Evolutionary conservation across 2,113 vertebrate genomes (phyloP), one percentile per base, ranked within the genome.

Genomic region (Elaphurus davidianus): DNA sequence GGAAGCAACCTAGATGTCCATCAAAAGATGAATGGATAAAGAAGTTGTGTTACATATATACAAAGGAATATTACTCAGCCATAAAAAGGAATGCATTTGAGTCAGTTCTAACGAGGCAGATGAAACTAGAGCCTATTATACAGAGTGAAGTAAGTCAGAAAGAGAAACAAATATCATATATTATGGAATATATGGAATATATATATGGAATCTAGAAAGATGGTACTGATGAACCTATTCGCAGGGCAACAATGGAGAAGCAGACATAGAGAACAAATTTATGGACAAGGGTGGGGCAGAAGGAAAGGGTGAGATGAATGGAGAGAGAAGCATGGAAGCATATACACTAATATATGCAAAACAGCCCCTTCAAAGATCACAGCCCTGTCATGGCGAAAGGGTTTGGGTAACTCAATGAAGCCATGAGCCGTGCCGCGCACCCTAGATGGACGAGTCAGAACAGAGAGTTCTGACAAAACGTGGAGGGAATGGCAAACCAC

Each of bases 341-440:
- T 71, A 67, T 36, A 36, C 64, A 36, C 2, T 67, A 67, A 21
- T 8, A 36, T 67, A 71, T 12, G n/a, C n/a, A 36, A 71, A 71
- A 40, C 67, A 71, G n/a, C n/a, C 19, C n/a, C n/a, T 71, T 71
- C n/a, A 71, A 71, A 71, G 67, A 40, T 12, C 67, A 71, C 0
- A 0, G 64, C 64, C 9, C 12, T 3, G n/a, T 71, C n/a, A 40
- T 12, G 67, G n/a, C 5, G 0, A 40, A 40, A 5, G 19, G n/a
- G n/a, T 40, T 12, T 71, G n/a, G 67, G 10, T 23, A 71, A 71
- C 67, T 23, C n/a, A 71, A 2, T 40, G 67, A 71, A 71, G 67
- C 67, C n/a, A 71, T 40, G 67, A 23, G n/a, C 67, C 2, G 0
- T 40, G 64, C 67, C 0, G 1, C 23, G 67, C n/a, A 40, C 19